Evolutionary conservation across 2,888 invertebrate genomes (phyloP).

Genomic region (Amblyjoppa fuscipennis): DNA sequence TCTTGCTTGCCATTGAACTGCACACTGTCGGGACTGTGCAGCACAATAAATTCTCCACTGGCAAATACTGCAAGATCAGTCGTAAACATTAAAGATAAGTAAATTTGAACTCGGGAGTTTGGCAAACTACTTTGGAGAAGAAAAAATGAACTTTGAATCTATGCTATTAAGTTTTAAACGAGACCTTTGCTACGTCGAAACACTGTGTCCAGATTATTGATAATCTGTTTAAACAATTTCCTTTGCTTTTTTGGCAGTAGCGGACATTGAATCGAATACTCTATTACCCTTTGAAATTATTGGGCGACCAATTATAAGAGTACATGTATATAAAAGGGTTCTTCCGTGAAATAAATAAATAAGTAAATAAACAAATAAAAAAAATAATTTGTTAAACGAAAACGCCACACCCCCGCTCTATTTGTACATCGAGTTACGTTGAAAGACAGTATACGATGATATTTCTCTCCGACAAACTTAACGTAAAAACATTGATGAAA

Average conservation of each 20-base stretch:
- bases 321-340: neutral
- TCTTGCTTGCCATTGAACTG: constrained; percentile 89
- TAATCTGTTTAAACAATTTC: too few relatives aligned
- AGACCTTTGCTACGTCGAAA: neutral
- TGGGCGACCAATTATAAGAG: neutral
- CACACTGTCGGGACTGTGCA: constrained; percentile 90
- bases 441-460: neutral
- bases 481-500: neutral
- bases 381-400: constrained; percentile 13
- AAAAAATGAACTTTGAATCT: neutral
- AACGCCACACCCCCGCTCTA: constrained; percentile 70
- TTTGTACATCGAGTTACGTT: neutral
- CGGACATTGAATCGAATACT: neutral
- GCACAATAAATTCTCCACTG: constrained; percentile 89
- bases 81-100: constrained; percentile 76
- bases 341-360: neutral
- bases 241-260: too few relatives aligned
- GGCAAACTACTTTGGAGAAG: too few relatives aligned
- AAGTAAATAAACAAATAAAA: neutral
- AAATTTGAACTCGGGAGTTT: neutral
- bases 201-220: neutral
- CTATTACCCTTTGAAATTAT: neutral
- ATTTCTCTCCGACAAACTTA: neutral
- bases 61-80: constrained; percentile 86
- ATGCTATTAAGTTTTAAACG: neutral